Percentiles rank a stretch among this genome's conserved stretches.
These are phyloP conservation scores for Oncorhynchus keta DNA, from an alignment of 2,113 vertebrate genomes.

Conservation along the genomic window DNA sequence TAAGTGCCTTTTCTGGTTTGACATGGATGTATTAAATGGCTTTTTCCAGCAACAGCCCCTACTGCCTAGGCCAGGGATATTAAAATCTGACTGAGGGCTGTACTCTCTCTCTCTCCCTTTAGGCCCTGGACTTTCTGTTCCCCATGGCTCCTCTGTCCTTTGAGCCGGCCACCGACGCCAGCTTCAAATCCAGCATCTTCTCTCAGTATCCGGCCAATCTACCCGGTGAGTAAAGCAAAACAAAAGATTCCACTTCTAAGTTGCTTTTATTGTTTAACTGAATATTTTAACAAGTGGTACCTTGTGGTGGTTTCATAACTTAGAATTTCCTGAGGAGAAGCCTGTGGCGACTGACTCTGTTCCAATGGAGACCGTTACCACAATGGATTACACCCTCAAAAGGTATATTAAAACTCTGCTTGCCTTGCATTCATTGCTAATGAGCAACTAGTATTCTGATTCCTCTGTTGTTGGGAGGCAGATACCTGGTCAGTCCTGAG, in stretches of 20 bases:
- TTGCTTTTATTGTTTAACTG: no score
- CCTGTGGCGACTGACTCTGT: slow-evolving; percentile 7
- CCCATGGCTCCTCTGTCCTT: slow-evolving; percentile 69
- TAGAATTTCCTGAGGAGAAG: slow-evolving; percentile 30
- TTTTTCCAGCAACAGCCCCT: no score
- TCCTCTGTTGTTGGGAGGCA: slow-evolving; percentile 76
- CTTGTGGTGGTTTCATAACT: no score
- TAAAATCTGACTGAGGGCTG: not conserved
- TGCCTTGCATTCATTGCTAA: no score
- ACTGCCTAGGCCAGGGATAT: no score
- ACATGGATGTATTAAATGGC: not conserved
- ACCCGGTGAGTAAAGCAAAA: slow-evolving; percentile 68
- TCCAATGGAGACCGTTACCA: not conserved
- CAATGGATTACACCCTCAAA: not conserved
- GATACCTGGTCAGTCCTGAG: slow-evolving; percentile 85
- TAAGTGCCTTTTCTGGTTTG: slow-evolving; percentile 65
- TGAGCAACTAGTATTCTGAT: no score
- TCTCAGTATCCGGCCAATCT: slow-evolving; percentile 63
- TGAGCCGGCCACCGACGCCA: slow-evolving; percentile 69
- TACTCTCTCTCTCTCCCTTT: slow-evolving; percentile 21
- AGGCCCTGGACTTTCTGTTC: slow-evolving; percentile 76
- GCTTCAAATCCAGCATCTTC: slow-evolving; percentile 57
- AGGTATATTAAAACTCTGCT: not conserved
- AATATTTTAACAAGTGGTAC: no score
- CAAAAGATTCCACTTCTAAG: no score